Conservation (phyloP, 2,113 vertebrate genomes). For the Mohoua ochrocephala region DNA sequence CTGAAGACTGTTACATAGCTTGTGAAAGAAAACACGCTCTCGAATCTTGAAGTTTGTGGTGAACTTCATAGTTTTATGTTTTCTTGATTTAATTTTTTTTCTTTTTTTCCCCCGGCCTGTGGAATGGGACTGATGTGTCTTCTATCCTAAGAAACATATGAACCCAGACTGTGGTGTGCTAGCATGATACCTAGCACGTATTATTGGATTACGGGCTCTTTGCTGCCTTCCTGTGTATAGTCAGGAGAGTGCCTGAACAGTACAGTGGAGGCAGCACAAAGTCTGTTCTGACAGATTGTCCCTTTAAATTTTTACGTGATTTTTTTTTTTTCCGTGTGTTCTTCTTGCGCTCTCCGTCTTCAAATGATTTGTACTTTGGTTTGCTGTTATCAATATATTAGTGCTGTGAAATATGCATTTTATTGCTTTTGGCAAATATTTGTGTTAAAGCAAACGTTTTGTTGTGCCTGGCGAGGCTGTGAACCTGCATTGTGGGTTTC, state of each 20-base stretch:
- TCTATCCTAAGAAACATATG: background rate
- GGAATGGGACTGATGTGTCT: background rate
- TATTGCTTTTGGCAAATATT: background rate
- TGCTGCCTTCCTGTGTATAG: conserved; percentile 3
- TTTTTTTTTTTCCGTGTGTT: background rate
- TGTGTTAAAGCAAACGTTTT: background rate
- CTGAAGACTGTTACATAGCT: background rate
- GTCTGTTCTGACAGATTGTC: background rate
- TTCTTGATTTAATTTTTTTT: background rate
- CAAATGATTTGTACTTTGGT: background rate
- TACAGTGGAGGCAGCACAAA: background rate
- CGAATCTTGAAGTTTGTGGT: background rate
- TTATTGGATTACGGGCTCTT: background rate
- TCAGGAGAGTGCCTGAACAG: background rate
- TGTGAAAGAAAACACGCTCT: background rate
- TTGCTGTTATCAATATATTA: background rate
- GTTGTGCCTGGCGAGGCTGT: background rate
- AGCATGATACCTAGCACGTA: background rate
- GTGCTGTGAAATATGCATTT: background rate
- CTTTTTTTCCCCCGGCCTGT: fast-evolving
- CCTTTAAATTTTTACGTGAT: background rate
- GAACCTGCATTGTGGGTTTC: background rate
- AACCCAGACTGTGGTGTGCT: background rate
- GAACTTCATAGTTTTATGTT: background rate
- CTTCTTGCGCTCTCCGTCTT: background rate